phyloP scores from a whole-genome alignment of 2,888 invertebrate genomes.

The Spodoptera exigua region DNA sequence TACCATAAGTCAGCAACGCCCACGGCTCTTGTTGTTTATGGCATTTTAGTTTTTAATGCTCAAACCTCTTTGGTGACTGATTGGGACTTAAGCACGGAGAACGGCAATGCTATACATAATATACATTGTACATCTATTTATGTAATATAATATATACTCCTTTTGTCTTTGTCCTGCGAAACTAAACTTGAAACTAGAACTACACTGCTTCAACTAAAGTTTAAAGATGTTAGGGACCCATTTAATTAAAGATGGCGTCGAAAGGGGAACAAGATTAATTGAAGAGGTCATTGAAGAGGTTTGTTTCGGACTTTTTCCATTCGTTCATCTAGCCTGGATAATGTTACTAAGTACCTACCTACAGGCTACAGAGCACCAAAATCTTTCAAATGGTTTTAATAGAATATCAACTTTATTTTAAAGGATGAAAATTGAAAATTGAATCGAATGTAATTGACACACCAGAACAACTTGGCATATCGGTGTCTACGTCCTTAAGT shows the following conservation, averaged over 20 bases:
- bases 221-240: constrained; percentile 29
- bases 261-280: constrained; percentile 22
- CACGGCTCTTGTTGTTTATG: constrained; percentile 60
- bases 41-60: constrained; percentile 56
- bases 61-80: constrained; percentile 32
- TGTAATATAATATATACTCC: neutral
- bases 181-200: constrained; percentile 23
- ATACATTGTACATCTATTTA: too few relatives aligned
- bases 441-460: too few relatives aligned
- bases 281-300: constrained; percentile 12
- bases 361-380: too few relatives aligned
- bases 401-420: too few relatives aligned
- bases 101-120: too few relatives aligned
- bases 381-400: too few relatives aligned
- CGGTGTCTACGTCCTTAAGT: too few relatives aligned
- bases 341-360: too few relatives aligned
- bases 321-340: constrained; percentile 1
- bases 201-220: constrained; percentile 17
- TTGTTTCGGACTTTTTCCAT: constrained; percentile 25
- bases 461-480: too few relatives aligned
- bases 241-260: constrained; percentile 37
- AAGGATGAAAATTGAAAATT: too few relatives aligned
- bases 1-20: constrained; percentile 59
- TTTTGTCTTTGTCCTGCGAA: neutral
- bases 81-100: constrained; percentile 14